These are phyloP conservation scores for Timandra comae DNA, from an alignment of 2,888 invertebrate species.

Conservation along the genomic window DNA sequence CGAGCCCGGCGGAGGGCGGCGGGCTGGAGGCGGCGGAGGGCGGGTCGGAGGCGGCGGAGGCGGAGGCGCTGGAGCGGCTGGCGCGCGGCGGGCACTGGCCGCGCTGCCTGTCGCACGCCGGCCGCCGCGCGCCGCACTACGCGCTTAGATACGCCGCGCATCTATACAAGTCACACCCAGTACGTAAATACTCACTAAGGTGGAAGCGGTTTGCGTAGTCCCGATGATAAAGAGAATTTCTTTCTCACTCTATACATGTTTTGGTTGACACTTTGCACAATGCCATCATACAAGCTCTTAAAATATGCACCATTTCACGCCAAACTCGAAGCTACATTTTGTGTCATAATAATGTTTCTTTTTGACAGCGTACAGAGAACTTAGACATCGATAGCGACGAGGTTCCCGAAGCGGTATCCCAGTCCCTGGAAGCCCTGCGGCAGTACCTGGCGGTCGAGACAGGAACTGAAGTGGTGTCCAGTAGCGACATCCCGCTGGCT, in stretches of 20 bases:
- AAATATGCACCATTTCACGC: background rate
- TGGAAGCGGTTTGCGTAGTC: too few species aligned
- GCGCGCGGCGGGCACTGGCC: slow-evolving; percentile 33
- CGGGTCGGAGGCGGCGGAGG: slow-evolving; percentile 28
- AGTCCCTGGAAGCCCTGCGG: slow-evolving; percentile 52
- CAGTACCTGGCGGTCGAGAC: slow-evolving; percentile 42
- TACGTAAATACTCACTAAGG: too few species aligned
- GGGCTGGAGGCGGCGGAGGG: slow-evolving; percentile 21
- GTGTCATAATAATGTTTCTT: background rate
- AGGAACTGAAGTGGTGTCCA: slow-evolving; percentile 23
- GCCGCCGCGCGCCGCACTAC: slow-evolving; percentile 51
- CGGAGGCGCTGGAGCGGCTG: slow-evolving; percentile 23
- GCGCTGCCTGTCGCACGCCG: slow-evolving; percentile 64
- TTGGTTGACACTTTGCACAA: background rate
- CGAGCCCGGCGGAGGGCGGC: slow-evolving; percentile 15
- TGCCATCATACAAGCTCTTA: background rate
- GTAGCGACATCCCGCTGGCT: slow-evolving; percentile 40
- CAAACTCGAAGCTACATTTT: background rate
- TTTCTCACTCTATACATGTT: too few species aligned
- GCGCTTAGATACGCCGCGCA: slow-evolving; percentile 59
- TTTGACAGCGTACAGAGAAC: slow-evolving; percentile 53
- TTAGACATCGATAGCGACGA: slow-evolving; percentile 60
- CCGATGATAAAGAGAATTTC: too few species aligned
- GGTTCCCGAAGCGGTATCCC: slow-evolving; percentile 51
- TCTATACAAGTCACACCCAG: slow-evolving; percentile 56